These are phyloP conservation scores for Sardina pilchardus DNA, from an alignment of 2,113 vertebrate species.

Conservation along the genomic window DNA sequence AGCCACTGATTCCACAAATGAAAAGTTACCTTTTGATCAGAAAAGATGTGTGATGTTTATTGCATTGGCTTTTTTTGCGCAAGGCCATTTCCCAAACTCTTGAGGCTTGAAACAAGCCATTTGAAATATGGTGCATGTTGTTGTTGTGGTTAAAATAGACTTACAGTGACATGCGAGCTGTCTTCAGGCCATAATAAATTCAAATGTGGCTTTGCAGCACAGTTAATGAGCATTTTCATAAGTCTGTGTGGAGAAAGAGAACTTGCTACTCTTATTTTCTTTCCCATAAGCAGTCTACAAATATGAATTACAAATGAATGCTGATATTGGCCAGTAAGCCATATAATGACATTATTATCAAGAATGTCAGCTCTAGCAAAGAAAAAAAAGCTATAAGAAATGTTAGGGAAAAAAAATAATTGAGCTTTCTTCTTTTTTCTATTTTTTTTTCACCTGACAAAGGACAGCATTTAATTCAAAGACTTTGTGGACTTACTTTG, in stretches of 20 bases:
- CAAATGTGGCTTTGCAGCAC: not conserved
- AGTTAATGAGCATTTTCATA: not conserved
- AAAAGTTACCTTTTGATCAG: no score
- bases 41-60: no score
- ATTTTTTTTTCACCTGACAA: not conserved
- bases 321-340: not conserved
- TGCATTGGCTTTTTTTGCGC: not conserved
- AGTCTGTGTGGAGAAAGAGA: not conserved
- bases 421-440: not conserved
- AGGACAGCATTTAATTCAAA: not conserved
- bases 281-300: not conserved
- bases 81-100: not conserved
- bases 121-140: not conserved
- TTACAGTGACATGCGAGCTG: not conserved
- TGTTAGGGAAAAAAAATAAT: not conserved
- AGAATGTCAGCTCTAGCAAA: not conserved
- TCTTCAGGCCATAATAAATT: not conserved
- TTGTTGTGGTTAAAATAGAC: not conserved
- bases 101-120: no score
- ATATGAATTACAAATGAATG: conserved; percentile 9
- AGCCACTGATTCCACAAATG: no score
- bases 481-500: not conserved
- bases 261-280: not conserved
- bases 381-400: not conserved
- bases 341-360: not conserved